Base-by-base conservation (phyloP, 2,888 invertebrate genomes). In the Microctonus hyperodae region DNA sequence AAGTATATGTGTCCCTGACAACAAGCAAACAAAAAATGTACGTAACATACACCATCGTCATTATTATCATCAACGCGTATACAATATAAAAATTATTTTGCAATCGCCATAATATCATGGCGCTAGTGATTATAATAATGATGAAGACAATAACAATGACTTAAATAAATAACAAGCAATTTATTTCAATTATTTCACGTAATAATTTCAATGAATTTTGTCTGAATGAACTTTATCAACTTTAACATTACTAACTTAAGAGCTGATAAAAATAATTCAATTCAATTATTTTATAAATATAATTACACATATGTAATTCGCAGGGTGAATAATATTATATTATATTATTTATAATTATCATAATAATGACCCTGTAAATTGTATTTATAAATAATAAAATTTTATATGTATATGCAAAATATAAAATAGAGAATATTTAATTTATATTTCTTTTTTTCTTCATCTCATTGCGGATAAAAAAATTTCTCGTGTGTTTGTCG, bases 11-110 rank as follows among this genome's bases (percentile, higher is more conserved):
- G 28, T 55, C 10, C 55, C 56, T n/a, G n/a, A n/a, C n/a, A n/a
- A n/a, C n/a, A n/a, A n/a, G n/a, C n/a, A n/a, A n/a, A n/a, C n/a
- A n/a, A n/a, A n/a, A n/a, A n/a, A n/a, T n/a, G n/a, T n/a, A n/a
- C n/a, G n/a, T n/a, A n/a, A n/a, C n/a, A n/a, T n/a, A 5, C 56
- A 53, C 57, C 57, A 37, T 64, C 48, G 50, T 64, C 50, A 16
- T 61, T n/a, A 37, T 57, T 59, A 60, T 65, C 65, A 60, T 60
- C 50, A 55, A n/a, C 53, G 13, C 53, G 13, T 53, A 53, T n/a
- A 53, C 16, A 6, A 33, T 16, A 44, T 44, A 16, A 44, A 16
- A 16, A 44, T 44, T 37, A 37, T 37, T 37, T 37, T 37, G 37
- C 13, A n/a, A 4, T 20, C 44, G 44, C 44, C 16, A 44, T 16